Evolutionary conservation across 2,888 invertebrate species (phyloP), one percentile per base, ranked within the genome.

Genomic region (Andrena chrysosceles): DNA sequence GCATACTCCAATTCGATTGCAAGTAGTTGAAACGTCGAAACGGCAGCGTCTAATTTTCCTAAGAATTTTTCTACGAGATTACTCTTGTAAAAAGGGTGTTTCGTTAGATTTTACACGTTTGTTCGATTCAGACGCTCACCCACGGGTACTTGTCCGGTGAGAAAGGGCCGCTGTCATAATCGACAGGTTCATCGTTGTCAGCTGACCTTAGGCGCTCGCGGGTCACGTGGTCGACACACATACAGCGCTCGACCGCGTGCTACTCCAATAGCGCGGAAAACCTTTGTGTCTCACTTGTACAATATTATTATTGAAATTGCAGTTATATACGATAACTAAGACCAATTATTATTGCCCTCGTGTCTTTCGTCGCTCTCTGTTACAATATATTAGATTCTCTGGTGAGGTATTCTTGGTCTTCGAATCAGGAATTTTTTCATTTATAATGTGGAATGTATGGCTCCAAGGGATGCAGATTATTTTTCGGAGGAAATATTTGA

Each of bases 121-220:
- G 52, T 66, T 72, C n/a, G 23, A 8, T 8, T 42, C 13, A 10
- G 35, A 6, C 60, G 59, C n/a, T 26, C 20, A 54, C 20, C 20
- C 4, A 42, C 5, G 5, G 13, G 13, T 16, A 20, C 23, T 56
- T 56, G 56, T 26, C 23, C 23, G 56, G 8, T 56, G 10, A 23
- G 3, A 66, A 26, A 54, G 35, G 20, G 48, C 8, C 31, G 31
- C 33, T 54, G 81, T 64, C 69, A 72, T 60, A 54, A 54, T 64
- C 62, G 79, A 74, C 69, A 66, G 67, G 54, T 82, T 33, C 63
- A 60, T 73, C 48, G 59, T 68, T 63, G 87, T 88, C 89, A 86
- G 87, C 87, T 89, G 87, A 89, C 85, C 87, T 87, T 89, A 86
- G 68, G 13, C 52, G 76, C 62, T 77, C 68, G 60, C 76, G 75